Evolutionary conservation across 2,888 invertebrate genomes (phyloP).

Genomic region (Apotomis betuletana): DNA sequence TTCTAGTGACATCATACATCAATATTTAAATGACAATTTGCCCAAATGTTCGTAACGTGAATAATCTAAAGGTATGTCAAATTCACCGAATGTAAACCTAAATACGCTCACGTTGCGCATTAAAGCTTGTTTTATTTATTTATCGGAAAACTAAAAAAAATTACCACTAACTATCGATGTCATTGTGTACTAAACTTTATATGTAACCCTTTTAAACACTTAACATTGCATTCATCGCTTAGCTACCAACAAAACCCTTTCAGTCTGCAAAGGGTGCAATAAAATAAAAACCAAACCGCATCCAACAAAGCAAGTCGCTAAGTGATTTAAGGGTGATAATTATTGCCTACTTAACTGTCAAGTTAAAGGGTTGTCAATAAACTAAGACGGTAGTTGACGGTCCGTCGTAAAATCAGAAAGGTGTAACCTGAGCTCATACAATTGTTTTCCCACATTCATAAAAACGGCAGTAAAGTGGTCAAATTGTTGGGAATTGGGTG

Average conservation of each 20-base stretch:
- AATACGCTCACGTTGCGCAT: no score
- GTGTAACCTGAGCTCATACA: constrained; percentile 60
- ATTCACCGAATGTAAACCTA: no score
- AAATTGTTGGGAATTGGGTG: constrained; percentile 30
- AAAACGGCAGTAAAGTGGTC: constrained; percentile 60
- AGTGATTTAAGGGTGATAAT: constrained; percentile 41
- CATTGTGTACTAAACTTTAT: neutral
- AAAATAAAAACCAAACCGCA: constrained; percentile 28
- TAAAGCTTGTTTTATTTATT: no score
- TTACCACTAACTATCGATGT: no score
- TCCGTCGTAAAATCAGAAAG: constrained; percentile 52
- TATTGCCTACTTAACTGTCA: constrained; percentile 40
- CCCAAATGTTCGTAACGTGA: no score
- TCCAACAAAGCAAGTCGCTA: constrained; percentile 23
- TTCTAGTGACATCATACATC: no score
- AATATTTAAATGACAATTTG: no score
- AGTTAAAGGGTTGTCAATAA: constrained; percentile 68
- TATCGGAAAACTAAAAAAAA: no score
- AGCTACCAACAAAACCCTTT: constrained; percentile 14
- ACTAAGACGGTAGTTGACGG: constrained; percentile 55
- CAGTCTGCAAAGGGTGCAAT: constrained; percentile 28
- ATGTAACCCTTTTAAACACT: constrained; percentile 9
- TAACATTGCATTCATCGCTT: neutral
- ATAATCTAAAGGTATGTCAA: no score
- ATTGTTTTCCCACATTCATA: constrained; percentile 76